A percentile compares a stretch with the other conserved stretches of the same genome.
phyloP scores from a whole-genome alignment of 1,140 invertebrate genomes.

The Drosophila insularis region DNA sequence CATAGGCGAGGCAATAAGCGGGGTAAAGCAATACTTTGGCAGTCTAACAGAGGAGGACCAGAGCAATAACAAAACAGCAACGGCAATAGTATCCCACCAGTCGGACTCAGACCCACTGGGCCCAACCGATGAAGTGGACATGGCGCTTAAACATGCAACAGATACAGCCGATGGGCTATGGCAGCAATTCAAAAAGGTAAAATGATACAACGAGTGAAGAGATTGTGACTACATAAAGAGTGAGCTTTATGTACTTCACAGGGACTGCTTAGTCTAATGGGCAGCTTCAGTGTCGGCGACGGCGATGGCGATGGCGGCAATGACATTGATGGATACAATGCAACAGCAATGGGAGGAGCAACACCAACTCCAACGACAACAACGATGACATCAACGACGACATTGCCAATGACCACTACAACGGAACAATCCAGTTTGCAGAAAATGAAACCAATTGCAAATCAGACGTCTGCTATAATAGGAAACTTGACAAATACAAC shows the following conservation, averaged over 20 bases:
- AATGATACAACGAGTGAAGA: not conserved
- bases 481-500: slow-evolving; percentile 2
- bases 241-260: slow-evolving; percentile 24
- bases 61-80: slow-evolving; percentile 11
- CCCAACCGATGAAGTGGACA: slow-evolving; percentile 41
- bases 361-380: not conserved
- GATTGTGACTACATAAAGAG: slow-evolving; percentile 2
- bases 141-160: slow-evolving; percentile 47
- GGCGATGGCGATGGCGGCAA: not conserved
- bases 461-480: slow-evolving; percentile 3
- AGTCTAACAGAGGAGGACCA: not conserved
- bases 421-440: slow-evolving; percentile 14
- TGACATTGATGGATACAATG: slow-evolving; percentile 10
- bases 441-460: slow-evolving; percentile 41
- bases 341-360: slow-evolving; percentile 5
- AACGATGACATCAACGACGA: not conserved
- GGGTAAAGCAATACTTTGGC: slow-evolving; percentile 44
- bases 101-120: not conserved
- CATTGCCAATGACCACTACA: not conserved
- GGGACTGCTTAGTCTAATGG: slow-evolving; percentile 38
- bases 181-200: slow-evolving; percentile 62
- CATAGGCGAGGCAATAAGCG: slow-evolving; percentile 36
- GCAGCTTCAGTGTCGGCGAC: slow-evolving; percentile 27
- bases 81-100: slow-evolving; percentile 21
- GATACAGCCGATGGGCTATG: slow-evolving; percentile 41